Percentiles rank a stretch among this genome's conserved stretches.
Conservation (phyloP, 2,113 vertebrate genomes). For the Heterotilapia buettikoferi region DNA sequence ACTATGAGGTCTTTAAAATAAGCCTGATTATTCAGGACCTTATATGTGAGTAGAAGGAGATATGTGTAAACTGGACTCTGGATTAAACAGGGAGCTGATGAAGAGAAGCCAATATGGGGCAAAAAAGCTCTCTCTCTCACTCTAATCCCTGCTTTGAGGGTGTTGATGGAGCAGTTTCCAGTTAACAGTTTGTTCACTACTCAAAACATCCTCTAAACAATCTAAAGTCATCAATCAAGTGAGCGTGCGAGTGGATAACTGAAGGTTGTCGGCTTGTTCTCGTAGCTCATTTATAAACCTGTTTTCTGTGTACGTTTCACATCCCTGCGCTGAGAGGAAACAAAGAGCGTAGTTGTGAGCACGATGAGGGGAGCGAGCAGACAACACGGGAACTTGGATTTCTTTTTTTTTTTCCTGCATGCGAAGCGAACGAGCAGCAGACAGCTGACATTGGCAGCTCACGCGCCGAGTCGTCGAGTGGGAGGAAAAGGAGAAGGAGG, state of each 20-base stretch:
- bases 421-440: neutral
- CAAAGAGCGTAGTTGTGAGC: neutral
- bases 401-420: neutral
- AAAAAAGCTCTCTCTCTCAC: neutral
- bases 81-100: neutral
- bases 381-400: neutral
- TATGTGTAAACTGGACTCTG: neutral
- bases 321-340: neutral
- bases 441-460: neutral
- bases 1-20: neutral
- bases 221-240: neutral
- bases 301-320: neutral
- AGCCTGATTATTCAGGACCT: neutral
- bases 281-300: neutral
- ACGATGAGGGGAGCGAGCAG: neutral
- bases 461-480: neutral
- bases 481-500: neutral
- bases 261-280: neutral
- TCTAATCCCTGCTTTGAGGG: neutral
- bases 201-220: neutral
- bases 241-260: neutral
- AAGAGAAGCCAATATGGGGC: neutral
- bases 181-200: neutral
- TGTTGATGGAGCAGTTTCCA: neutral
- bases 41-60: neutral